Evolutionary conservation across 2,797 vertebrate species (phyloP), one percentile per base, ranked within the genome.

Genomic region (Periophthalmus magnuspinnatus): DNA sequence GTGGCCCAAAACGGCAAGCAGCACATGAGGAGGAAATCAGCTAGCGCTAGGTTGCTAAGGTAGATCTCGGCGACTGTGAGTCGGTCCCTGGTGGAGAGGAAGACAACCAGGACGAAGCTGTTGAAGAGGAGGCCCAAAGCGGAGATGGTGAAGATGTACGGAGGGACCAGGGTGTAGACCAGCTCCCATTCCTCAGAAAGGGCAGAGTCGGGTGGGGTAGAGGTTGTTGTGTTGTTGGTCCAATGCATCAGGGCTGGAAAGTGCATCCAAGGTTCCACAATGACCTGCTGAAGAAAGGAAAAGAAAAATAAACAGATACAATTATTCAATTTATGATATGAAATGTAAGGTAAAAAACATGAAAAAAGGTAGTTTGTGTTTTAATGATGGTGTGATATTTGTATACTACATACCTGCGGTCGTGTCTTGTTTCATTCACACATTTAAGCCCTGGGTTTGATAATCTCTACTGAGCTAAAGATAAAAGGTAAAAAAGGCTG

Each of bases 1-100:
- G 95, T 80, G 6, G 95, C 96, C 96, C 96, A 99, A 88, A 99
- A 96, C 45, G 97, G 96, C 68, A 99, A 91, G 57, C 88, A 81
- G 1, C 82, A 90, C 47, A 96, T 82, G 2, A 98, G 74, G 34
- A 95, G 24, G 0, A 98, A 86, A 85, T 99, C 97, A 0, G 96
- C 95, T 28, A 91, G 69, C 0, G 94, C 96, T 84, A 96, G 90
- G 82, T 97, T 99, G 63, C 93, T 92, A 63, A 99, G 87, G 83
- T 97, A 99, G 87, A 97, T 92, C 87, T 99, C 97, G 0, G 96
- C 95, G 56, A 97, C 93, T 0, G 94, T 95, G 89, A 96, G 94
- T 1, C 67, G 85, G 68, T 88, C 94, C 75, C 89, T 94, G 76
- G 98, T 94, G 54, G 93, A 77, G 4, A 90, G 81, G 77, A 95